These are phyloP conservation scores for Serripes groenlandicus DNA, from an alignment of 2,888 invertebrate species.

Conservation along the genomic window DNA sequence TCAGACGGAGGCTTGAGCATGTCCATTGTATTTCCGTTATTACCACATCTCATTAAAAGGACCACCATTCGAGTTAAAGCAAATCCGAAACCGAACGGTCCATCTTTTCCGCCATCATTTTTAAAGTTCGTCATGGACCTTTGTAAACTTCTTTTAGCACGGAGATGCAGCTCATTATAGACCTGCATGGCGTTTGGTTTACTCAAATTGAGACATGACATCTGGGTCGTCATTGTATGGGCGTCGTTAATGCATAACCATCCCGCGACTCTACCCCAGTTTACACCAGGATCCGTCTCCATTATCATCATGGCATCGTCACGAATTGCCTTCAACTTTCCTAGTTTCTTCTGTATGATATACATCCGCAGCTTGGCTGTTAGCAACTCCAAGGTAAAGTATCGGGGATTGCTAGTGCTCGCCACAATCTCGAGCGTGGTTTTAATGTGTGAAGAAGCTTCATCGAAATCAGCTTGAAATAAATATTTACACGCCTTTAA, in stretches of 20 bases:
- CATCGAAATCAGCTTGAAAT: conserved; percentile 61
- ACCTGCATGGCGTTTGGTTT: conserved; percentile 47
- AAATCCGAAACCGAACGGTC: conserved; percentile 71
- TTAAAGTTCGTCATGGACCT: conserved; percentile 66
- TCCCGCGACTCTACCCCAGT: conserved; percentile 69
- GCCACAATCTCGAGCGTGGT: conserved; percentile 59
- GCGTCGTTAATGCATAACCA: conserved; percentile 73
- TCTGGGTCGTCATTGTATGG: conserved; percentile 55
- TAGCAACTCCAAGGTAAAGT: conserved; percentile 66
- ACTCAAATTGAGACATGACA: conserved; percentile 63
- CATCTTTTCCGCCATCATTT: conserved; percentile 69
- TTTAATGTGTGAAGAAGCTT: conserved; percentile 60
- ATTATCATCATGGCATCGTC: conserved; percentile 71
- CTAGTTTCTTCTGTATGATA: conserved; percentile 67
- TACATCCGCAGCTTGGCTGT: conserved; percentile 70
- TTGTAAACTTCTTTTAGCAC: conserved; percentile 64
- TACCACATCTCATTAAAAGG: conserved; percentile 64
- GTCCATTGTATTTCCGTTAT: conserved; percentile 68
- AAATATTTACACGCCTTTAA: conserved; percentile 63
- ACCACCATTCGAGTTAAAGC: conserved; percentile 64
- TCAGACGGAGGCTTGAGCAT: conserved; percentile 40
- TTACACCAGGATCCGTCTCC: conserved; percentile 66
- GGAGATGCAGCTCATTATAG: conserved; percentile 52
- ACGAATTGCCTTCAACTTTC: conserved; percentile 60
- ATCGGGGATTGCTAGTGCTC: conserved; percentile 66